phyloP scores from a whole-genome alignment of 2,888 invertebrate genomes.

The Deilephila porcellus region DNA sequence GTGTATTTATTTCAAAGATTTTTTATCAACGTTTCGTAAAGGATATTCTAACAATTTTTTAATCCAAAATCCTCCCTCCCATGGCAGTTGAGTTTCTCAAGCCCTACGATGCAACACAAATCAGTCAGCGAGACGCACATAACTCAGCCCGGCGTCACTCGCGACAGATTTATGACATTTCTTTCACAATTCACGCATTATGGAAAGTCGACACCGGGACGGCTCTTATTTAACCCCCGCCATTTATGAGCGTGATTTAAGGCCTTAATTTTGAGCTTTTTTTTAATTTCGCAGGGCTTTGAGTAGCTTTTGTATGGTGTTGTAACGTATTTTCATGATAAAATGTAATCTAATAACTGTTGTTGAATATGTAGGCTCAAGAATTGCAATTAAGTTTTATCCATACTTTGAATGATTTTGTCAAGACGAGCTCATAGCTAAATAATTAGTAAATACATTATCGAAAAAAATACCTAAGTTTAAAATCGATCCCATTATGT shows the following conservation, averaged over 20 bases:
- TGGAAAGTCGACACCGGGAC: constrained; percentile 20
- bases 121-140: constrained; percentile 72
- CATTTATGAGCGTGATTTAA: constrained; percentile 22
- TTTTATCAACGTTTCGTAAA: neutral
- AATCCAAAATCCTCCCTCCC: too few relatives aligned
- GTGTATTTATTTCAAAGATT: too few relatives aligned
- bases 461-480: too few relatives aligned
- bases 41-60: too few relatives aligned
- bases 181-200: constrained; percentile 63
- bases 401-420: too few relatives aligned
- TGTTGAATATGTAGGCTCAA: too few relatives aligned
- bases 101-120: constrained; percentile 57
- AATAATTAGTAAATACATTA: too few relatives aligned
- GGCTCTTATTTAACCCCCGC: constrained; percentile 12
- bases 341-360: too few relatives aligned
- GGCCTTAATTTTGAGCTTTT: neutral
- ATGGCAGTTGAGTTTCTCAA: neutral
- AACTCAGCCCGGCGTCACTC: constrained; percentile 69
- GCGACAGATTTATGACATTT: constrained; percentile 78
- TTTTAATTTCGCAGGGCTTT: neutral
- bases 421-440: too few relatives aligned
- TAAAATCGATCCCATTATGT: too few relatives aligned
- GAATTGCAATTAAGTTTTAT: too few relatives aligned
- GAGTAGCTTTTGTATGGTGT: neutral
- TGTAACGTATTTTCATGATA: too few relatives aligned